Conservation (phyloP, 1,140 invertebrate species). For the Nasonia giraulti region DNA sequence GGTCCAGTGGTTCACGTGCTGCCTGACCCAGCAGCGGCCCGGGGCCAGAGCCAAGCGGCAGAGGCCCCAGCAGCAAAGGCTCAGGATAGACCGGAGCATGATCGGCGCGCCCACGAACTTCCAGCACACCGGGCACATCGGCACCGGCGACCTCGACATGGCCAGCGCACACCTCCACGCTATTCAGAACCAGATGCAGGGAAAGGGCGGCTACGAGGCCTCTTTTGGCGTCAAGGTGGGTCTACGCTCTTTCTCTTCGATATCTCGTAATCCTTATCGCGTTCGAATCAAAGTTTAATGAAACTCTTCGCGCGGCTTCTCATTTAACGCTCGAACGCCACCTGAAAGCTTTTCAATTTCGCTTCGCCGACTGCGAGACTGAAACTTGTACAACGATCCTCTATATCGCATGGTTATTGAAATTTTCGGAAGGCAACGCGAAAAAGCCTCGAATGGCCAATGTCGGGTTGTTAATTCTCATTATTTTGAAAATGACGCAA, state of each 20-base stretch:
- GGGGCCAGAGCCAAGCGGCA: slow-evolving; percentile 77
- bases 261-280: background rate
- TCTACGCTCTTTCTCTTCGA: background rate
- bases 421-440: too few relatives aligned
- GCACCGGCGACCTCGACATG: slow-evolving; percentile 90
- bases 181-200: slow-evolving; percentile 90
- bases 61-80: slow-evolving; percentile 74
- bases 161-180: slow-evolving; percentile 83
- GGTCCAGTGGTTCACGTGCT: slow-evolving; percentile 91
- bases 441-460: too few relatives aligned
- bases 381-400: too few relatives aligned
- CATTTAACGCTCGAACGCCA: background rate
- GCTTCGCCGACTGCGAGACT: background rate
- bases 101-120: slow-evolving; percentile 94
- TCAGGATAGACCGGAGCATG: slow-evolving; percentile 93
- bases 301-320: background rate
- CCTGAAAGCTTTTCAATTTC: background rate
- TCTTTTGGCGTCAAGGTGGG: slow-evolving; percentile 77
- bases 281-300: background rate
- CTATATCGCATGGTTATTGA: too few relatives aligned
- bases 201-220: slow-evolving; percentile 90
- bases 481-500: too few relatives aligned
- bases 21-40: slow-evolving; percentile 82
- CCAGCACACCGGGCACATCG: slow-evolving; percentile 91
- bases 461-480: too few relatives aligned